Conservation (phyloP, 2,113 vertebrate genomes). For the Xenus cinereus region DNA sequence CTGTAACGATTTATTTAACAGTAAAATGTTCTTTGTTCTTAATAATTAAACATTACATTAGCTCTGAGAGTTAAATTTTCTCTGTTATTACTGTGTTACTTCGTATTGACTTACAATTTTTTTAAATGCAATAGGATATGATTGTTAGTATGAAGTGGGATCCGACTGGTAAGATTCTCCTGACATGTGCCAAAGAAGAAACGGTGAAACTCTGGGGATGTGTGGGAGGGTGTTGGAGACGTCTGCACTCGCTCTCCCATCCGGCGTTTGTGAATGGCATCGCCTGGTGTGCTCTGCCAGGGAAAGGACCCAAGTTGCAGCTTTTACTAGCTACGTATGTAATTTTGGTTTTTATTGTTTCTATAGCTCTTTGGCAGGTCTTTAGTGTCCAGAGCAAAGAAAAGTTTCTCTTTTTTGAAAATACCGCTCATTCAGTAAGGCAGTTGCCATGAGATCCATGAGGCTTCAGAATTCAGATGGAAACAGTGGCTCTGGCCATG, state of each 20-base stretch:
- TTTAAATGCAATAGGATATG: conserved; percentile 79
- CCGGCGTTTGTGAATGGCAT: conserved; percentile 85
- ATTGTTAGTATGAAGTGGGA: conserved; percentile 91
- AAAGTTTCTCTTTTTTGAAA: not conserved
- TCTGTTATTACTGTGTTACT: not conserved
- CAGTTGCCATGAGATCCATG: not conserved
- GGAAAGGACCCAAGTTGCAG: conserved; percentile 81
- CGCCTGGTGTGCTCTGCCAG: conserved; percentile 86
- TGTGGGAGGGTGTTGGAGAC: conserved; percentile 80
- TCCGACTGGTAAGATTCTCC: conserved; percentile 84
- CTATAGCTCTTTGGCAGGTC: not conserved
- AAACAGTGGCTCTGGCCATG: not conserved
- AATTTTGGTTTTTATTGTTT: not conserved
- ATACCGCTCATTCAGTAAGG: not conserved
- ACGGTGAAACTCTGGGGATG: conserved; percentile 89
- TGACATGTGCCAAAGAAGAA: conserved; percentile 96
- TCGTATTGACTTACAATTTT: not conserved
- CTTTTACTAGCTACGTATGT: conserved; percentile 90
- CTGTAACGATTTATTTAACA: not conserved
- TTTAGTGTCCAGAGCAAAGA: not conserved
- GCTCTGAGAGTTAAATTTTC: not conserved
- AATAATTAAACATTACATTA: not conserved
- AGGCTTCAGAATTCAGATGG: not conserved
- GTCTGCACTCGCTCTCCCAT: conserved; percentile 83
- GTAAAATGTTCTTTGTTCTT: not conserved